Percentiles rank a stretch among this genome's conserved stretches.
Evolutionary conservation across 2,113 vertebrate genomes (phyloP).

Genomic region (Zosterops lateralis): DNA sequence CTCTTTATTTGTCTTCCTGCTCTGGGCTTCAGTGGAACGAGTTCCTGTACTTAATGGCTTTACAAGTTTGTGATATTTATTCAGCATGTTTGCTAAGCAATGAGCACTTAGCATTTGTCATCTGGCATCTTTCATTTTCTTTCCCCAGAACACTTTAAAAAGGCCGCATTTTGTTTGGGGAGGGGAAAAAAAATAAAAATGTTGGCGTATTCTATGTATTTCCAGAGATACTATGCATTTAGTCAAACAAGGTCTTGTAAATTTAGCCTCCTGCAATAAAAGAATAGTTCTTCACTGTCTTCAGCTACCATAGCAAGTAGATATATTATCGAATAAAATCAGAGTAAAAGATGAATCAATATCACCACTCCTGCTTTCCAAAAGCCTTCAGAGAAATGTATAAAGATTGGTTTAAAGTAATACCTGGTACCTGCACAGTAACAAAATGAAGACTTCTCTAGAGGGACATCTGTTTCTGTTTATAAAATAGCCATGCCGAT

Average conservation of each 20-base stretch:
- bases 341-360: background rate
- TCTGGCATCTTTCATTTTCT: conserved; percentile 24
- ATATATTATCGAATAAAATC: background rate
- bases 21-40: conserved; percentile 7
- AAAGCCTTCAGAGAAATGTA: background rate
- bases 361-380: background rate
- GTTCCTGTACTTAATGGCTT: conserved; percentile 38
- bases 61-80: conserved; percentile 41
- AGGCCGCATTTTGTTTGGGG: background rate
- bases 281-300: background rate
- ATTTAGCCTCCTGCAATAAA: background rate
- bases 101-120: conserved; percentile 42
- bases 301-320: background rate
- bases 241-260: background rate
- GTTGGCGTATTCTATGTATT: background rate
- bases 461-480: background rate
- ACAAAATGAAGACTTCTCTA: background rate
- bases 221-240: background rate
- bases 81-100: conserved; percentile 43
- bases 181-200: background rate
- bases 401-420: background rate
- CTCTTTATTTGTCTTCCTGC: conserved; percentile 40
- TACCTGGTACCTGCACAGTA: background rate
- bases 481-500: background rate
- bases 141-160: background rate